A percentile compares a stretch with the other conserved stretches of the same genome.
Evolutionary conservation across 2,113 vertebrate genomes (phyloP).

Genomic region (Reinhardtius hippoglossoides): DNA sequence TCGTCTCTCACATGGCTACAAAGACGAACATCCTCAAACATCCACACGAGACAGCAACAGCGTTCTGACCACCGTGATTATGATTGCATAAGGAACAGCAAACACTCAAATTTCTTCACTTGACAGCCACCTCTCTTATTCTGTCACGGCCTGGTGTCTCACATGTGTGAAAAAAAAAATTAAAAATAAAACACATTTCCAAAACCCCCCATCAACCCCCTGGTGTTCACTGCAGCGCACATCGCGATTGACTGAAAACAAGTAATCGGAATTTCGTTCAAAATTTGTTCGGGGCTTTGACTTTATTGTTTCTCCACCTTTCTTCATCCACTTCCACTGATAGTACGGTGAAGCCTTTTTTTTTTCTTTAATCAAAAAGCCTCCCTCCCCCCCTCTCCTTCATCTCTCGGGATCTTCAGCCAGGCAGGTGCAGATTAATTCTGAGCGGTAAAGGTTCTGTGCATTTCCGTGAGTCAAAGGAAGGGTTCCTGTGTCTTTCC

Average conservation of each 20-base stretch:
- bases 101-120: constrained; percentile 9
- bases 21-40: not conserved
- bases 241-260: constrained; percentile 3
- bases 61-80: not conserved
- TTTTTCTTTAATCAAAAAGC: constrained; percentile 14
- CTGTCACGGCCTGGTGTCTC: not conserved
- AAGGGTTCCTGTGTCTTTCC: not conserved
- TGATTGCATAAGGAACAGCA: not conserved
- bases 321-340: not conserved
- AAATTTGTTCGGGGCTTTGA: constrained; percentile 14
- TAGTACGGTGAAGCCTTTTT: not conserved
- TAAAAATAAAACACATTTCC: constrained; percentile 3
- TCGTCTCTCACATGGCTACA: not conserved
- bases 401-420: not conserved
- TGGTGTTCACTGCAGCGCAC: not conserved
- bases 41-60: not conserved
- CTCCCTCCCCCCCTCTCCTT: not conserved
- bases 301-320: not conserved
- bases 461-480: constrained; percentile 28
- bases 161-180: constrained; percentile 12
- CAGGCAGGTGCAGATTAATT: not conserved
- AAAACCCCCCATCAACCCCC: constrained; percentile 28
- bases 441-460: constrained; percentile 5
- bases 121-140: not conserved
- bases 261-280: constrained; percentile 5